Evolutionary conservation across 2,888 invertebrate genomes (phyloP).

Genomic region (Crepidodera aurea): DNA sequence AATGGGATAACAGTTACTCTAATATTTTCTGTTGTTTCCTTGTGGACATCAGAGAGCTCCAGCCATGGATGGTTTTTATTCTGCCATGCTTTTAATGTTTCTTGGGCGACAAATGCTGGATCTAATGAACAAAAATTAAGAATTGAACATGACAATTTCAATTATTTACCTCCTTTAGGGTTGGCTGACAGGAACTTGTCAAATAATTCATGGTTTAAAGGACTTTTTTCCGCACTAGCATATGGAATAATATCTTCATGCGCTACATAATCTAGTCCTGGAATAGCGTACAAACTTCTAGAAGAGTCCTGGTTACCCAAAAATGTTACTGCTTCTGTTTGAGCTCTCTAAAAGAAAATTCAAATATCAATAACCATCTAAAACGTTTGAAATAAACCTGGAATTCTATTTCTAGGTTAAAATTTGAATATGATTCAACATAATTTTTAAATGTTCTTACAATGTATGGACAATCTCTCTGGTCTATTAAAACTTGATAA

Average conservation of each 20-base stretch:
- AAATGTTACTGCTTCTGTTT: constrained; percentile 97
- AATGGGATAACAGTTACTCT: constrained; percentile 98
- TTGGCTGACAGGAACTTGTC: constrained; percentile 90
- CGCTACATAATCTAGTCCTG: constrained; percentile 96
- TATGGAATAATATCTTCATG: constrained; percentile 98
- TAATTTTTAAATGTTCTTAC: constrained; percentile 66
- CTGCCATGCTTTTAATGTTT: constrained; percentile 94
- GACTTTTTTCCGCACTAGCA: constrained; percentile 84
- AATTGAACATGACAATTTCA: no score
- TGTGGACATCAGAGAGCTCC: constrained; percentile 94
- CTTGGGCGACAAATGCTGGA: constrained; percentile 87
- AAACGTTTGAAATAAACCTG: no score
- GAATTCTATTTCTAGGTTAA: no score
- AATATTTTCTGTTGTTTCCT: constrained; percentile 95
- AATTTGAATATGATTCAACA: no score
- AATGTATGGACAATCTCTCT: constrained; percentile 95
- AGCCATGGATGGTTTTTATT: constrained; percentile 98
- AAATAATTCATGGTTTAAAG: constrained; percentile 94
- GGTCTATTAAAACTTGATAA: constrained; percentile 97
- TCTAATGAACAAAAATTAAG: no score
- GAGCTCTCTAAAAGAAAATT: constrained; percentile 78
- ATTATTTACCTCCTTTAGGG: constrained; percentile 82
- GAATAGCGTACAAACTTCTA: constrained; percentile 93
- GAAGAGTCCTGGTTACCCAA: constrained; percentile 95
- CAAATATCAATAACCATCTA: background rate